Percentiles rank a stretch among this genome's conserved stretches.
Conservation (phyloP, 2,113 vertebrate genomes). For the Balaeniceps rex region DNA sequence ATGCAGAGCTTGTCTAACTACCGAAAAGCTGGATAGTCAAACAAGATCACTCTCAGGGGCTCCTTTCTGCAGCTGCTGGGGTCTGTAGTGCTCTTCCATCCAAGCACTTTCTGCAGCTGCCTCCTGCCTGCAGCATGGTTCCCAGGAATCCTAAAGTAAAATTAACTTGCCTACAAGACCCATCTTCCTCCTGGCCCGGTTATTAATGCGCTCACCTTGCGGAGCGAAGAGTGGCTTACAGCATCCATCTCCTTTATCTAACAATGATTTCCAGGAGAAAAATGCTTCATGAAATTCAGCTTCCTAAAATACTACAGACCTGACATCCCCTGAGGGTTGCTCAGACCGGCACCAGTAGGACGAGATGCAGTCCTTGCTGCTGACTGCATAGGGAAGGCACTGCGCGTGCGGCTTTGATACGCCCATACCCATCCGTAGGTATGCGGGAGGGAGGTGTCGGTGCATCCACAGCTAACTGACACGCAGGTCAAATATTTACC, state of each 20-base stretch:
- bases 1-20: background rate
- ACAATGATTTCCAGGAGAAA: background rate
- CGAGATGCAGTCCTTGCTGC: accelerated
- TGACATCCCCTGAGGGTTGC: background rate
- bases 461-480: background rate
- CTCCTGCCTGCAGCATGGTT: background rate
- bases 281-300: background rate
- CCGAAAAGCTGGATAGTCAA: background rate
- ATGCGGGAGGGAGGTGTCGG: background rate
- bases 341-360: background rate
- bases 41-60: background rate
- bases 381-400: background rate
- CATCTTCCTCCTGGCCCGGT: background rate
- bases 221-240: background rate
- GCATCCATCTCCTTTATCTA: background rate
- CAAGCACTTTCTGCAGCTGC: background rate
- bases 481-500: background rate
- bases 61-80: background rate
- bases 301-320: background rate
- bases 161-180: background rate
- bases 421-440: background rate
- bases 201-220: background rate
- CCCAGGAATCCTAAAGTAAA: background rate
- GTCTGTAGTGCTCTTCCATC: background rate
- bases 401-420: accelerated